Conservation (phyloP, 1,140 invertebrate species). For the Asbolus verrucosus region DNA sequence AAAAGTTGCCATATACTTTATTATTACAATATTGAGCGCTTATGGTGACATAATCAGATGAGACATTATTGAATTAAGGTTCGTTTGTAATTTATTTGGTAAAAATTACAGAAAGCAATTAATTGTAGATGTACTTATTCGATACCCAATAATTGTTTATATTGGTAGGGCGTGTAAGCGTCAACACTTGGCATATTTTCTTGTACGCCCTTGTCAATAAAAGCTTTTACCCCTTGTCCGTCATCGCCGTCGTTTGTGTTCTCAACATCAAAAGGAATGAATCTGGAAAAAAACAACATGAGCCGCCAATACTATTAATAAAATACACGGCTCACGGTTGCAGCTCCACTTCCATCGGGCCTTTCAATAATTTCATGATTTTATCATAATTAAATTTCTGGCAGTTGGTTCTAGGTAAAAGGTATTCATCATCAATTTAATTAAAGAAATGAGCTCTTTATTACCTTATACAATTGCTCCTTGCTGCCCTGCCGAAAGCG, state of each 20-base stretch:
- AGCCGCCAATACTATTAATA: not conserved
- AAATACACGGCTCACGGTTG: slow-evolving; percentile 7
- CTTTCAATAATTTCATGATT: slow-evolving; percentile 10
- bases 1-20: too few relatives aligned
- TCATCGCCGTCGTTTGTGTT: slow-evolving; percentile 7
- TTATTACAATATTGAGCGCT: too few relatives aligned
- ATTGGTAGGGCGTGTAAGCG: slow-evolving; percentile 20
- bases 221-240: slow-evolving; percentile 13
- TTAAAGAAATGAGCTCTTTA: not conserved
- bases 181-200: slow-evolving; percentile 12
- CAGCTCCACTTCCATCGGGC: not conserved
- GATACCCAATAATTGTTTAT: slow-evolving; percentile 3
- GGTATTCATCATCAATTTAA: slow-evolving; percentile 18
- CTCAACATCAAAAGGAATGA: slow-evolving; percentile 19
- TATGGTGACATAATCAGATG: slow-evolving; percentile 5
- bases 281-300: slow-evolving; percentile 14
- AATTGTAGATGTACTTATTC: slow-evolving; percentile 9
- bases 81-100: slow-evolving; percentile 1
- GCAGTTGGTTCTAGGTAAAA: slow-evolving; percentile 14
- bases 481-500: slow-evolving; percentile 22
- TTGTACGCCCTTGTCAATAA: too few relatives aligned
- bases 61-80: not conserved
- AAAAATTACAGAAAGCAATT: not conserved
- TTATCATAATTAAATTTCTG: not conserved
- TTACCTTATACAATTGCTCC: slow-evolving; percentile 22